phyloP scores from a whole-genome alignment of 2,888 invertebrate genomes.

The Euplagia quadripunctaria region DNA sequence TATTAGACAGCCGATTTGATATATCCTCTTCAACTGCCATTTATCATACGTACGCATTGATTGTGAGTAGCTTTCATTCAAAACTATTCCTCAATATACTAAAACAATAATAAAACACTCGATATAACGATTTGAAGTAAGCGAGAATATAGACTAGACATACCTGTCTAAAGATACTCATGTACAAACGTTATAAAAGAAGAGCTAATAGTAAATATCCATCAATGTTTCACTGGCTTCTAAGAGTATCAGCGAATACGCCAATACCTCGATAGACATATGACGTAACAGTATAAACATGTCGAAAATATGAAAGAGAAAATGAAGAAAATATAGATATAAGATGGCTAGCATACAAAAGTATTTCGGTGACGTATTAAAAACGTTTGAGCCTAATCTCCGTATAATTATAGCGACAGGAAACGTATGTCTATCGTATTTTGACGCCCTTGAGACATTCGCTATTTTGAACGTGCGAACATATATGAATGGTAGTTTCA shows the following conservation, averaged over 20 bases:
- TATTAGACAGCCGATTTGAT: background rate
- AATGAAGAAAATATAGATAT: slow-evolving; percentile 34
- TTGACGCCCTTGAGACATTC: slow-evolving; percentile 69
- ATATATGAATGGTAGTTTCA: slow-evolving; percentile 78
- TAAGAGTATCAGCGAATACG: slow-evolving; percentile 36
- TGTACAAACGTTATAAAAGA: slow-evolving; percentile 7
- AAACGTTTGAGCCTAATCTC: slow-evolving; percentile 36
- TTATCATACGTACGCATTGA: slow-evolving; percentile 4
- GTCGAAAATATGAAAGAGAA: slow-evolving; percentile 16
- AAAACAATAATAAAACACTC: slow-evolving; percentile 33
- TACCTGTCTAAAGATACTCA: slow-evolving; percentile 36
- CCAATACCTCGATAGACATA: slow-evolving; percentile 24
- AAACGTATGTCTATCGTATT: slow-evolving; percentile 65
- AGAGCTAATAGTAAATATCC: slow-evolving; percentile 40
- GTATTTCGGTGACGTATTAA: slow-evolving; percentile 24
- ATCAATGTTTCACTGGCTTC: slow-evolving; percentile 39
- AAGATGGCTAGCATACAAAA: slow-evolving; percentile 24
- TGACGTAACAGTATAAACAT: slow-evolving; percentile 40
- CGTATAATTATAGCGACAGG: slow-evolving; percentile 51
- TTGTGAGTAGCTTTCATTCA: slow-evolving; percentile 12
- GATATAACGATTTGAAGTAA: slow-evolving; percentile 33
- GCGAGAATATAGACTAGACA: slow-evolving; percentile 32
- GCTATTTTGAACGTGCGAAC: slow-evolving; percentile 65
- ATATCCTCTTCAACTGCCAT: slow-evolving; percentile 1
- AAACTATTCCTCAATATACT: slow-evolving; percentile 11